Conservation (phyloP, 1,140 invertebrate species). For the Vanessa atalanta region DNA sequence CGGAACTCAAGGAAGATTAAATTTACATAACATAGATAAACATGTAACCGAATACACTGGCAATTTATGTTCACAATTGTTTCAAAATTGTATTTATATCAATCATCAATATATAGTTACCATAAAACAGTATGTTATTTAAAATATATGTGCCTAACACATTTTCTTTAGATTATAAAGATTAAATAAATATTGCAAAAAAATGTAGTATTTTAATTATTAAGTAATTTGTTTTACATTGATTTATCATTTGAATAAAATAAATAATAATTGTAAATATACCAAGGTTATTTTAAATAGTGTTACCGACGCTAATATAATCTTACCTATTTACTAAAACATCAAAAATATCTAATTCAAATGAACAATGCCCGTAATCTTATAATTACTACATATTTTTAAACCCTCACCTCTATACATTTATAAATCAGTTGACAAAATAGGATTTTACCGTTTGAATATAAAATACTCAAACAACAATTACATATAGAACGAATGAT, state of each 20-base stretch:
- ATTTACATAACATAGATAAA: background rate
- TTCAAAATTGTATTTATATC: too few relatives aligned
- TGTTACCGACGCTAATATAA: background rate
- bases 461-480: background rate
- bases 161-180: conserved; percentile 1
- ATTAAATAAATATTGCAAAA: background rate
- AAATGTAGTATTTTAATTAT: background rate
- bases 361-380: background rate
- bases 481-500: background rate
- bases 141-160: too few relatives aligned
- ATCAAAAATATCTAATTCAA: conserved; percentile 12
- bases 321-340: conserved; percentile 4
- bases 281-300: background rate
- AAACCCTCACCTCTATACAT: background rate
- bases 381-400: background rate
- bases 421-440: background rate
- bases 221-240: background rate
- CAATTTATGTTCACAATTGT: background rate
- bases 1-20: conserved; percentile 48
- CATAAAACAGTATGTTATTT: too few relatives aligned
- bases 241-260: background rate
- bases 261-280: background rate
- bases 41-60: background rate
- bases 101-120: too few relatives aligned
- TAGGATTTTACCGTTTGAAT: background rate